A percentile compares a stretch with the other conserved stretches of the same genome.
phyloP scores from a whole-genome alignment of 2,797 vertebrate genomes.

The Chiloscyllium punctatum region DNA sequence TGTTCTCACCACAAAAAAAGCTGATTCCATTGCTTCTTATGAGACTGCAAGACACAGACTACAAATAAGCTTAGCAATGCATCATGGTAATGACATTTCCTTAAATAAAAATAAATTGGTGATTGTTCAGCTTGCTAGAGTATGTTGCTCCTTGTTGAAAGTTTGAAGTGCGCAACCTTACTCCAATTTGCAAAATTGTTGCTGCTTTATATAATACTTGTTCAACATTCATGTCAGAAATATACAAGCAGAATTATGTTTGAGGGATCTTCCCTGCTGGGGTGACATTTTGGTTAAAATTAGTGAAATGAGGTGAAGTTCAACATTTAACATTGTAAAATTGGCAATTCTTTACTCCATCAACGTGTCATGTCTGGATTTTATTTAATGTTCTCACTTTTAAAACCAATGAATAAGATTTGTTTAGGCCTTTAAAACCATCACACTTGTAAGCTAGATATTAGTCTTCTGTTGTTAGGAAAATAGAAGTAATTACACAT shows the following conservation, averaged over 20 bases:
- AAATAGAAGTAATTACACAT: not conserved
- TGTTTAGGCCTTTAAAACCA: not conserved
- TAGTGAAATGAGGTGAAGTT: not conserved
- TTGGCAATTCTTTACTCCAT: not conserved
- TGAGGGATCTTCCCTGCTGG: not conserved
- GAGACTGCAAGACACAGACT: not conserved
- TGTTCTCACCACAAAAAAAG: not conserved
- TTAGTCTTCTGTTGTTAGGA: not conserved
- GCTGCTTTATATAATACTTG: not conserved
- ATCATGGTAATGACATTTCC: not conserved
- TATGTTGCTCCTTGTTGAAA: not conserved
- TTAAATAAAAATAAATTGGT: not conserved
- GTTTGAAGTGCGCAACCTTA: not conserved
- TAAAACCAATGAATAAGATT: not conserved
- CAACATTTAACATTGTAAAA: not conserved
- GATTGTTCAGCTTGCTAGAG: not conserved
- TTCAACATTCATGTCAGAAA: not conserved
- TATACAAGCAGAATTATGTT: not conserved
- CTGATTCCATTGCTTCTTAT: not conserved
- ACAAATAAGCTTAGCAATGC: not conserved
- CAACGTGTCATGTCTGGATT: not conserved
- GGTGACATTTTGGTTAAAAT: not conserved
- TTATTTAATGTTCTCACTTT: not conserved
- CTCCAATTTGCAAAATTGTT: not conserved
- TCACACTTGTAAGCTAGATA: not conserved